Base-by-base conservation (phyloP, 2,888 invertebrate species). In the Caenorhabditis imperialis region DNA sequence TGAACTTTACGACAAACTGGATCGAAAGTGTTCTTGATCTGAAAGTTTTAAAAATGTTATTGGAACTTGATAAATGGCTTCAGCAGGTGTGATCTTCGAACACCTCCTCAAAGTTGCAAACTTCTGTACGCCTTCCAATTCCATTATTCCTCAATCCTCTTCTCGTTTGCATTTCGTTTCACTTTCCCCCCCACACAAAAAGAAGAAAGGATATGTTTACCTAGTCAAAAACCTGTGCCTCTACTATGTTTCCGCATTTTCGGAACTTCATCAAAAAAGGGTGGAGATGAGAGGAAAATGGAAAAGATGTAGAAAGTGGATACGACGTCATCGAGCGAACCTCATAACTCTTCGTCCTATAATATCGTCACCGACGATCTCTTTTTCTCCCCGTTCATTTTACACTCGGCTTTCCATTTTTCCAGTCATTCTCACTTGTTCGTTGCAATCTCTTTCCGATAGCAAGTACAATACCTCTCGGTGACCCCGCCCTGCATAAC, bases 321-420 rank as follows among this genome's bases (percentile, higher is more conserved):
- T 30, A 30, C 55, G 48, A 57, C 65, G 57, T 65, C 65, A 27
- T 42, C 33, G 50, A 55, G 35, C 65, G 65, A 65, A 65, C 55
- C 57, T 65, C 65, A 65, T 65, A 65, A 65, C 65, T 65, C 65
- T 42, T 42, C 40, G 63, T 65, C 63, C 55, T 48, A 55, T 65
- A 65, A 55, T 65, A 65, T 65, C 65, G 65, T 50, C 65, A 57
- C 55, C 55, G 50, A 65, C 65, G 55, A 65, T 65, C 65, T 65
- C 48, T 54, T 47, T 35, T 54, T 23, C 45, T 23, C 48, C 23
- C 48, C 63, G 7, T 30, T 54, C 57, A 55, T 48, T 65, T 65
- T 65, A 65, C 65, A 65, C 65, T 57, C 55, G 22, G 63, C 48
- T 35, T 38, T 63, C 25, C 20, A 16, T 12, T 47, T 35, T 45